These are phyloP conservation scores for Trematomus loennbergii DNA, from an alignment of 2,113 vertebrate species.

Conservation along the genomic window DNA sequence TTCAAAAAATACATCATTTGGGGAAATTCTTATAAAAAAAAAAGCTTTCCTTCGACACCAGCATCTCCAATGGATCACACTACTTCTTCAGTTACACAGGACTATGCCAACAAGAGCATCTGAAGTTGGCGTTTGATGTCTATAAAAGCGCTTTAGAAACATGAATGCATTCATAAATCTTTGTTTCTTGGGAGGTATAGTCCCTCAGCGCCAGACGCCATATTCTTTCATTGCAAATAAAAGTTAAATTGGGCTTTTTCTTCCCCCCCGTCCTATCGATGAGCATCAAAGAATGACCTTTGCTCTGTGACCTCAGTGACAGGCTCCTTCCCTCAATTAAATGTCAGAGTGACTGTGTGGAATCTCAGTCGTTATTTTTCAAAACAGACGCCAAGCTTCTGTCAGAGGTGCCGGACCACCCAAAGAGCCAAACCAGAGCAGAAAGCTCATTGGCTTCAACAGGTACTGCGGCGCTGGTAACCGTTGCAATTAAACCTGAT, in stretches of 20 bases:
- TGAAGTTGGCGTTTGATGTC: background rate
- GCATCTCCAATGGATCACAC: background rate
- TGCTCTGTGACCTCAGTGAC: constrained; percentile 64
- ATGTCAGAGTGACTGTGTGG: constrained; percentile 59
- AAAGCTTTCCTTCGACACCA: too few species aligned
- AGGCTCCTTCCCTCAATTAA: constrained; percentile 60
- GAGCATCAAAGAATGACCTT: constrained; percentile 69
- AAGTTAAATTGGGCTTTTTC: constrained; percentile 40
- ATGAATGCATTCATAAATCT: background rate
- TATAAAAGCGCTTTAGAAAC: background rate
- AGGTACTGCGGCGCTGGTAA: constrained; percentile 47
- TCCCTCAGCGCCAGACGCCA: constrained; percentile 13
- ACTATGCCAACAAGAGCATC: constrained; percentile 17
- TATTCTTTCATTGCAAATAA: constrained; percentile 41
- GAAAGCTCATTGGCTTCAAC: constrained; percentile 40
- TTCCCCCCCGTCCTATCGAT: constrained; percentile 27
- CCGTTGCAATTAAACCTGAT: constrained; percentile 42
- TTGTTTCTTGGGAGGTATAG: constrained; percentile 32
- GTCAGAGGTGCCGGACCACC: constrained; percentile 66
- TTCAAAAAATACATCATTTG: too few species aligned
- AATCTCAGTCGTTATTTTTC: constrained; percentile 60
- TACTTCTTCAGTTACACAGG: background rate
- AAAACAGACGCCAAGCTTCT: constrained; percentile 58
- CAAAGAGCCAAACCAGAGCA: constrained; percentile 40
- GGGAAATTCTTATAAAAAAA: too few species aligned